Base-by-base conservation (phyloP, 2,888 invertebrate genomes). In the Ochropacha duplaris region DNA sequence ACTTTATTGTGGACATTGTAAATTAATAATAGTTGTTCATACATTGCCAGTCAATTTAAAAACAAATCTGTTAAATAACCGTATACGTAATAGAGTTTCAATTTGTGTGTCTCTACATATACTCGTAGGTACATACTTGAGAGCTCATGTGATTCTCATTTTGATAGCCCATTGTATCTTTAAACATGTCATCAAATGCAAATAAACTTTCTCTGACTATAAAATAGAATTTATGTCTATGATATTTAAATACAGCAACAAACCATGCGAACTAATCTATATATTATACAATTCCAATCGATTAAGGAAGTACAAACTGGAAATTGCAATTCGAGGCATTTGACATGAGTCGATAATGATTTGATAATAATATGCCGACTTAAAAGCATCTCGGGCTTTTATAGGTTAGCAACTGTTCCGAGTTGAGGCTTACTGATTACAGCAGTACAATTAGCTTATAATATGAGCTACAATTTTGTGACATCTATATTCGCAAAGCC, bases 201-300 rank as follows among this genome's bases (percentile, higher is more conserved):
- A 52, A 52, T 51, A 28, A n/a, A 31, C 52, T 52, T 52, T 52
- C 52, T 34, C 31, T 31, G 22, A 8, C 19, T n/a, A 34, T 52
- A 34, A 52, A 52, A 31, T 22, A 22, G 31, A 19, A 52, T 31
- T 52, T 19, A 52, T 52, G 52, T 34, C 4, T 16, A 31, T 31
- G 4, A 31, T 52, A 52, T 52, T 31, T 34, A 52, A 28, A 52
- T 22, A 34, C 34, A 19, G 34, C 22, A 31, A 28, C 31, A 12
- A 31, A 31, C 31, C 22, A 52, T 52, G 31, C 22, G 51, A 31
- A 22, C 52, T 52, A 52, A 52, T 52, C 34, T 52, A 52, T 52
- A 52, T 52, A 52, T 52, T 52, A 52, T 52, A 22, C 52, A 52
- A 31, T 14, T 12, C 34, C 19, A 19, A 52, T 31, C 52, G 52